Percentiles rank a stretch among this genome's conserved stretches.
phyloP scores from a whole-genome alignment of 1,140 invertebrate species.

The Camponotus floridanus region DNA sequence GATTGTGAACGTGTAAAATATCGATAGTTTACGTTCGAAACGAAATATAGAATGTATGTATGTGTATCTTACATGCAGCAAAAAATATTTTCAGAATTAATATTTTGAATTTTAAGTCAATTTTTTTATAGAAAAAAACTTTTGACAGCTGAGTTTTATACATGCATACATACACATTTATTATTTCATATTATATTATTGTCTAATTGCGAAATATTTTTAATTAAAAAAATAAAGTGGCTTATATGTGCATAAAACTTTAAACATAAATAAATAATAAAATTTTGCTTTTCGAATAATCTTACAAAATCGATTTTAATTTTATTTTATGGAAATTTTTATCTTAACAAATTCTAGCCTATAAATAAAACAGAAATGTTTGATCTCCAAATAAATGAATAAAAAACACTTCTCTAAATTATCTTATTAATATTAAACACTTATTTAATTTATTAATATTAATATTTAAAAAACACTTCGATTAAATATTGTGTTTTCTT shows the following conservation, averaged over 20 bases:
- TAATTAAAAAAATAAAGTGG: no score
- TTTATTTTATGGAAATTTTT: neutral
- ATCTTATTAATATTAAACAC: no score
- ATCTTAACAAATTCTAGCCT: neutral
- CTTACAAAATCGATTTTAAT: neutral
- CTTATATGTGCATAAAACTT: no score
- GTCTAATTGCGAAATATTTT: neutral
- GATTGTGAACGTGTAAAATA: conserved; percentile 31
- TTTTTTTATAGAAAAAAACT: neutral
- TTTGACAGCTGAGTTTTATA: neutral
- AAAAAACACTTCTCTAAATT: neutral
- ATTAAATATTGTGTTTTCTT: neutral
- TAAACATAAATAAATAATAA: neutral
- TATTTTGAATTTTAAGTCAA: neutral
- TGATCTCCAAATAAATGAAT: neutral
- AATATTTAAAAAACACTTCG: neutral
- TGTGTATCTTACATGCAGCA: neutral
- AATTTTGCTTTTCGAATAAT: neutral
- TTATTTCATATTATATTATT: neutral
- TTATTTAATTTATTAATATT: no score
- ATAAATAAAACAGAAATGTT: neutral
- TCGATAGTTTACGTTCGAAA: conserved; percentile 32
- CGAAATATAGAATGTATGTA: neutral
- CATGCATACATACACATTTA: no score
- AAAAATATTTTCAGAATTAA: conserved; percentile 15